phyloP scores from a whole-genome alignment of 1,140 invertebrate genomes.

The Mactra quadrangularis region DNA sequence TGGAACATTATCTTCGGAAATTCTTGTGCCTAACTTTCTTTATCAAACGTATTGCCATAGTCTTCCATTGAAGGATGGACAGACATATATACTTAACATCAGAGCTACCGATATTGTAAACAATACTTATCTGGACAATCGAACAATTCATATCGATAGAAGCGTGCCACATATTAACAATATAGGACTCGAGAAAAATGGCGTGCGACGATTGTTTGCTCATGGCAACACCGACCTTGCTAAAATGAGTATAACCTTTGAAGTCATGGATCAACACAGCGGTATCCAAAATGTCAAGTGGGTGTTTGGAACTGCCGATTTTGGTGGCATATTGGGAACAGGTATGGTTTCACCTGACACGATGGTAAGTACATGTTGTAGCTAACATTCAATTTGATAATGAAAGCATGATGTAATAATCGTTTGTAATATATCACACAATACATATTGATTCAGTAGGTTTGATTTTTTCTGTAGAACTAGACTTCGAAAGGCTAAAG shows the following conservation, averaged over 20 bases:
- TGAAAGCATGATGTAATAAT: too few species aligned
- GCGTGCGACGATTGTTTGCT: constrained; percentile 58
- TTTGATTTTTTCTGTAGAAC: too few species aligned
- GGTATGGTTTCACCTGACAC: background rate
- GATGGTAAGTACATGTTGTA: too few species aligned
- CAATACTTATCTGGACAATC: constrained; percentile 52
- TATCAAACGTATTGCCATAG: constrained; percentile 40
- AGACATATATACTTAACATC: constrained; percentile 63
- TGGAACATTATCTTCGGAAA: background rate
- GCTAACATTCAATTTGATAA: too few species aligned
- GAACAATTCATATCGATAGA: constrained; percentile 64
- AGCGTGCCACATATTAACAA: constrained; percentile 58
- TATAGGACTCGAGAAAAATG: constrained; percentile 58
- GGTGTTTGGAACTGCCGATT: constrained; percentile 47
- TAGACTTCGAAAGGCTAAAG: too few species aligned
- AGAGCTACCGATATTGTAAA: constrained; percentile 60
- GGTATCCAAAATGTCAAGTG: constrained; percentile 59
- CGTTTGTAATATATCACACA: too few species aligned
- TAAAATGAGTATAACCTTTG: constrained; percentile 67
- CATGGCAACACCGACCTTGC: constrained; percentile 69
- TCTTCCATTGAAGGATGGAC: constrained; percentile 56
- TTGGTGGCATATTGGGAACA: background rate
- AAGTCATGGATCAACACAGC: constrained; percentile 69
- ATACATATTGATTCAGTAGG: too few species aligned
- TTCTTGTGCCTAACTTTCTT: constrained; percentile 21